Conservation (phyloP, 2,888 invertebrate species). For the Pandemis corylana region DNA sequence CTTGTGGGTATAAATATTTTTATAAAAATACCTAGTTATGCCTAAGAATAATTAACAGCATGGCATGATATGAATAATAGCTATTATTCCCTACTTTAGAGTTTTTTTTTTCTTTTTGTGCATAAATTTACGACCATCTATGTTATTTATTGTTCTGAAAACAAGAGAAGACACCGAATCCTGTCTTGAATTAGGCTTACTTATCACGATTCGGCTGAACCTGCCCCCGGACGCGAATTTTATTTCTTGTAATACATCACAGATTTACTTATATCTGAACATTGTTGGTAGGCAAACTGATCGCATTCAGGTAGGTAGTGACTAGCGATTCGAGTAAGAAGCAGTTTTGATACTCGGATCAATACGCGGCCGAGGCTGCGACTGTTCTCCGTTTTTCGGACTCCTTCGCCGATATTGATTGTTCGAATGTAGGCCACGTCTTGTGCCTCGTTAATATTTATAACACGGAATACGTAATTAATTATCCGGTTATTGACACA, state of each 20-base stretch:
- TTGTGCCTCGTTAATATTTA: slow-evolving; percentile 70
- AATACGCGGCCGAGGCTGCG: slow-evolving; percentile 55
- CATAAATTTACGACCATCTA: neutral
- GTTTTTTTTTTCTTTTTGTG: neutral
- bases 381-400: slow-evolving; percentile 60
- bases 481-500: slow-evolving; percentile 48
- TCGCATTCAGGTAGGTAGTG: slow-evolving; percentile 12
- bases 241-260: neutral
- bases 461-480: slow-evolving; percentile 55
- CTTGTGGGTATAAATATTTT: neutral
- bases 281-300: neutral
- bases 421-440: slow-evolving; percentile 70
- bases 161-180: neutral
- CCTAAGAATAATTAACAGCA: no score
- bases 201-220: neutral
- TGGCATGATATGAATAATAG: neutral
- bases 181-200: neutral
- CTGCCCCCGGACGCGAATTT: neutral
- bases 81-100: neutral
- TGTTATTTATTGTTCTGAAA: neutral
- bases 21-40: neutral
- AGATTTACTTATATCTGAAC: neutral
- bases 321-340: slow-evolving; percentile 6
- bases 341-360: slow-evolving; percentile 48
- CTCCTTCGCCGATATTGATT: slow-evolving; percentile 65